Percentiles rank a stretch among this genome's conserved stretches.
Conservation (phyloP, 2,888 invertebrate species). For the Pinctada fucata region DNA sequence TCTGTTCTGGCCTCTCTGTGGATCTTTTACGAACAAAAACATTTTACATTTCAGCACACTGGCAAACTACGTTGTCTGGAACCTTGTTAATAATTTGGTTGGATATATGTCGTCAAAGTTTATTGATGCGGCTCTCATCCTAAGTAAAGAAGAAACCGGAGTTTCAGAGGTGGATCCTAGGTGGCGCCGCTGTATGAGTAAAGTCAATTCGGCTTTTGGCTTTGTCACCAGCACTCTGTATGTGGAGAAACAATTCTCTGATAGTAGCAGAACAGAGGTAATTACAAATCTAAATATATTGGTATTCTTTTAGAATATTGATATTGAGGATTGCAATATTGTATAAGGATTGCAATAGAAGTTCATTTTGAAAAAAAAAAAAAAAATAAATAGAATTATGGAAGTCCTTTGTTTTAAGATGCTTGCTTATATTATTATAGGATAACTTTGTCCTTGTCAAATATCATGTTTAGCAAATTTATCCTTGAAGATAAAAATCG, state of each 20-base stretch:
- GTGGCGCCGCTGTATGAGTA: constrained; percentile 63
- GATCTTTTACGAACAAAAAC: too few relatives aligned
- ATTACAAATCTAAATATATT: neutral
- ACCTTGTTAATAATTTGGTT: constrained; percentile 44
- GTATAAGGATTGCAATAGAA: too few relatives aligned
- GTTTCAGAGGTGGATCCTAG: constrained; percentile 47
- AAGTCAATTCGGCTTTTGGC: constrained; percentile 53
- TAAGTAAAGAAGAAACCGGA: constrained; percentile 57
- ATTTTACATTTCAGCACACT: constrained; percentile 54
- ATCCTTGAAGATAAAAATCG: too few relatives aligned
- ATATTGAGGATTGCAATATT: too few relatives aligned
- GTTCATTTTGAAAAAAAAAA: too few relatives aligned
- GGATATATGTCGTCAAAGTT: constrained; percentile 59
- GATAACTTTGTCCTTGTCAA: too few relatives aligned
- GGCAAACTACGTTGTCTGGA: constrained; percentile 67
- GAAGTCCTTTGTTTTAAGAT: too few relatives aligned
- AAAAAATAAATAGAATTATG: too few relatives aligned
- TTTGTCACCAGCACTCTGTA: constrained; percentile 66
- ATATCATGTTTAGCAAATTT: too few relatives aligned
- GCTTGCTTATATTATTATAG: too few relatives aligned
- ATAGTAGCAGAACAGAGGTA: constrained; percentile 62
- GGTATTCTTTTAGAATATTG: too few relatives aligned
- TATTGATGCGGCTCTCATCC: constrained; percentile 47
- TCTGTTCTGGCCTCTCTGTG: too few relatives aligned
- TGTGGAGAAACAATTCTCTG: constrained; percentile 61